These are phyloP conservation scores for Mionectes olivaceus DNA, from an alignment of 2,797 vertebrate genomes.

Conservation along the genomic window DNA sequence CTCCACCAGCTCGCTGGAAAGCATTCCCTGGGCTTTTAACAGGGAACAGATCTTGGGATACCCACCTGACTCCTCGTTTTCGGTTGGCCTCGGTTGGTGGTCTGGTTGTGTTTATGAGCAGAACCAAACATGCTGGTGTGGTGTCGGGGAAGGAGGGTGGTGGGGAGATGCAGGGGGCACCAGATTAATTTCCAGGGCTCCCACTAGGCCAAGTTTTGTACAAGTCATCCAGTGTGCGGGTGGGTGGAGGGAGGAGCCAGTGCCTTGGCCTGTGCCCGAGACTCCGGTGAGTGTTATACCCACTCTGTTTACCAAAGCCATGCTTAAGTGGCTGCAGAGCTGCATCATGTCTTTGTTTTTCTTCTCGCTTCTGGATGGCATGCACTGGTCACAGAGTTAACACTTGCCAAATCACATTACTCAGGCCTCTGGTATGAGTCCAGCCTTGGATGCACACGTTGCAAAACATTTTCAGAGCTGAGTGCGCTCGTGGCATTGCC, in stretches of 20 bases:
- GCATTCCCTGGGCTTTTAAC: neutral
- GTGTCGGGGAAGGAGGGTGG: neutral
- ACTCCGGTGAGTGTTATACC: constrained; percentile 31
- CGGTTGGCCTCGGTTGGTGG: neutral
- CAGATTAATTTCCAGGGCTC: neutral
- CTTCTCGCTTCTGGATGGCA: neutral
- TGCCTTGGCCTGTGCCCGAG: neutral
- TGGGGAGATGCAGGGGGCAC: neutral
- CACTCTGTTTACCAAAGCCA: constrained; percentile 39
- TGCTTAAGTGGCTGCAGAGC: constrained; percentile 13
- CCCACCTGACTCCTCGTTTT: neutral
- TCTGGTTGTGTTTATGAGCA: neutral
- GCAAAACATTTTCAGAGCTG: constrained; percentile 31
- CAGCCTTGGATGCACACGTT: neutral
- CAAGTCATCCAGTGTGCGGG: constrained; percentile 10
- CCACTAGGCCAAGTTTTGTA: constrained; percentile 8
- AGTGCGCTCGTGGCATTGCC: neutral
- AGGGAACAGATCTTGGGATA: neutral
- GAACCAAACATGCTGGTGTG: neutral
- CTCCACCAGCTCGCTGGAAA: constrained; percentile 8
- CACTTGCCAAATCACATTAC: constrained; percentile 1
- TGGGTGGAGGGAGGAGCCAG: constrained; percentile 55
- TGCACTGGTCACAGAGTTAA: constrained; percentile 3
- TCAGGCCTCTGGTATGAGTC: constrained; percentile 12
- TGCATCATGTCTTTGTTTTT: constrained; percentile 51